Evolutionary conservation across 2,113 vertebrate species (phyloP), one percentile per base, ranked within the genome.

Genomic region (Prionailurus bengalensis): DNA sequence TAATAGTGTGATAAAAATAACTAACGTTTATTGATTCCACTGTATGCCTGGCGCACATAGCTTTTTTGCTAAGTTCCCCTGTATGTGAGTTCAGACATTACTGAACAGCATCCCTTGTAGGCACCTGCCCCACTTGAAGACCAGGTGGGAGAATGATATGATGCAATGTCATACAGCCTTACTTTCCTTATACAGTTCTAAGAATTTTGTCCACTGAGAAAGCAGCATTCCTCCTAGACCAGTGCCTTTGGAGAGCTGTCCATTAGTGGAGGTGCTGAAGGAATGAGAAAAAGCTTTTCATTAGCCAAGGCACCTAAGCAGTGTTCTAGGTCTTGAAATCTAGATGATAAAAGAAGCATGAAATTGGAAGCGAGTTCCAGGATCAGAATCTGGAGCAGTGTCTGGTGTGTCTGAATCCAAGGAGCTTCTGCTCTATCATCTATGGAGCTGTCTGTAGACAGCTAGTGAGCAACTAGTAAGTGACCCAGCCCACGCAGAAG

Each of bases 181-280:
- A 29, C 48, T 91, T 91, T 5, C 29, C 21, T 84, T 78, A n/a
- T 11, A 55, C 8, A 61, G 65, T 66, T 71, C 23, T 19, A 82
- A 89, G 39, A 73, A 74, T 66, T 39, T 78, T 58, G 7, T 92
- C 33, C 89, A 68, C 33, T 12, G 6, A 33, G 42, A 89, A 83
- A 86, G n/a, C 5, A 16, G 7, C 78, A 7, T 84, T 61, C 36
- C 33, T 39, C 13, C 0, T 25, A 70, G 39, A 87, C 3, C 68
- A 58, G 93, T 82, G 61, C 51, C 61, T 42, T 2, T 39, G 21
- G 66, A 95, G 90, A 78, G 66, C 97, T 93, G 95, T 96, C 81
- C 95, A 39, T 48, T 66, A 36, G 51, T 55, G 79, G 86, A 95
- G 68, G 86, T 95, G 95, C 93, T 96, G 86, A 97, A 95, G 66